Evolutionary conservation across 2,113 vertebrate species (phyloP), one percentile per base, ranked within the genome.

Genomic region (Nothoprocta perdicaria): DNA sequence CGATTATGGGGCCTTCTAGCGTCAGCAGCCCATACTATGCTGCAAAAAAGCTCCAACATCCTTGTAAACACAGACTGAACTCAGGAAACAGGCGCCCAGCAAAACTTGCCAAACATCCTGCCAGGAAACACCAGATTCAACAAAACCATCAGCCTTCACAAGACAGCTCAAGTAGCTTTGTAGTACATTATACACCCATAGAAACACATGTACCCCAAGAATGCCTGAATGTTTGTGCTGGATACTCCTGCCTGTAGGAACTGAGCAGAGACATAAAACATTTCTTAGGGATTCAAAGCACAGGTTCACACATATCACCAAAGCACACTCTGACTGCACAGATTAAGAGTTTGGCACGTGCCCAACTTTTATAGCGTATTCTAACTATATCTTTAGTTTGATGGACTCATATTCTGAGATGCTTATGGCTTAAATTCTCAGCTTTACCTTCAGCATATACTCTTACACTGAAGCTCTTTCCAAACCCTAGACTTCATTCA

Each of bases 101-200:
- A 95, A 97, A 97, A 96, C 94, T 96, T 96, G 97, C 96, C 95
- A 97, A 98, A 98, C 98, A 98, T 98, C 98, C 98, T 98, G 98
- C 68, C 97, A 97, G 98, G 98, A 97, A 98, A 96, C 96, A 35
- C 78, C 84, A 96, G 93, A 96, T 95, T 95, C 95, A 96, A 97
- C 97, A 97, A 94, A 95, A 95, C 89, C 86, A 96, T 93, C 86
- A 89, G 84, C 60, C 12, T 90, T 67, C 87, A 83, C 55, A 86
- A 74, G 93, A 65, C 94, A 91, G 68, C 62, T 79, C 79, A 16
- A 77, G 58, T 45, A 80, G 50, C 57, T 45, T 63, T 60, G 55
- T 29, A 38, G 67, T 52, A 81, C 27, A 67, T 13, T 15, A 31
- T 23, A 22, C 14, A 74, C 27, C 45, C 29, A 1, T 69, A 76